Conservation (phyloP, 2,888 invertebrate genomes). For the Tiphia femorata region DNA sequence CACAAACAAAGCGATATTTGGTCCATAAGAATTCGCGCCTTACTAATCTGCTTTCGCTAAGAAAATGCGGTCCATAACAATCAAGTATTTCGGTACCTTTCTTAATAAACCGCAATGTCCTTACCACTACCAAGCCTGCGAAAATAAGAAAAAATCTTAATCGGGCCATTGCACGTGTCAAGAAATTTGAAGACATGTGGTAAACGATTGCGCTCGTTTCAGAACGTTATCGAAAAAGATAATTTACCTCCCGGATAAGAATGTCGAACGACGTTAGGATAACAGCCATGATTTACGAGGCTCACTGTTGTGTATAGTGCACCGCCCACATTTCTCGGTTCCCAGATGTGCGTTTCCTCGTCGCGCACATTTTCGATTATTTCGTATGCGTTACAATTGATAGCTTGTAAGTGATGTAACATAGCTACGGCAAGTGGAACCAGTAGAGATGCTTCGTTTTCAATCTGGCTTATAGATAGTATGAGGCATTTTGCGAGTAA, state of each 20-base stretch:
- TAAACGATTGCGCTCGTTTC: not conserved
- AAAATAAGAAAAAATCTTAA: constrained; percentile 11
- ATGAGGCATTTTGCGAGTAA: constrained; percentile 66
- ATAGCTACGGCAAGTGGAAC: constrained; percentile 57
- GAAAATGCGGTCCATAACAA: constrained; percentile 69
- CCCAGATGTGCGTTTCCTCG: constrained; percentile 50
- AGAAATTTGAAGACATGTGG: not conserved
- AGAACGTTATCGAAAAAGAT: not conserved
- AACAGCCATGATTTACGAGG: constrained; percentile 70
- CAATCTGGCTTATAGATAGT: constrained; percentile 43
- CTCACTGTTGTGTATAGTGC: constrained; percentile 70
- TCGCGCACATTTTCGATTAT: constrained; percentile 64
- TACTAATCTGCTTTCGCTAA: constrained; percentile 53
- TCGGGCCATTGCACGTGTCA: not conserved
- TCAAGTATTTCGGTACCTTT: constrained; percentile 68
- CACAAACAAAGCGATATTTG: constrained; percentile 69
- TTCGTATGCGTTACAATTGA: constrained; percentile 70
- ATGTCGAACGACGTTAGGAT: constrained; percentile 68
- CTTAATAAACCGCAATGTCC: constrained; percentile 59
- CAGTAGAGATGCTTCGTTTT: constrained; percentile 37
- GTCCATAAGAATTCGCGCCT: constrained; percentile 60
- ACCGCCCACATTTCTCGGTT: constrained; percentile 66
- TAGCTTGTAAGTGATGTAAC: constrained; percentile 67
- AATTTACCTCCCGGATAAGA: constrained; percentile 58
- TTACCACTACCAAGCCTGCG: constrained; percentile 60